These are phyloP conservation scores for Xenops minutus DNA, from an alignment of 2,797 vertebrate genomes.

Conservation along the genomic window DNA sequence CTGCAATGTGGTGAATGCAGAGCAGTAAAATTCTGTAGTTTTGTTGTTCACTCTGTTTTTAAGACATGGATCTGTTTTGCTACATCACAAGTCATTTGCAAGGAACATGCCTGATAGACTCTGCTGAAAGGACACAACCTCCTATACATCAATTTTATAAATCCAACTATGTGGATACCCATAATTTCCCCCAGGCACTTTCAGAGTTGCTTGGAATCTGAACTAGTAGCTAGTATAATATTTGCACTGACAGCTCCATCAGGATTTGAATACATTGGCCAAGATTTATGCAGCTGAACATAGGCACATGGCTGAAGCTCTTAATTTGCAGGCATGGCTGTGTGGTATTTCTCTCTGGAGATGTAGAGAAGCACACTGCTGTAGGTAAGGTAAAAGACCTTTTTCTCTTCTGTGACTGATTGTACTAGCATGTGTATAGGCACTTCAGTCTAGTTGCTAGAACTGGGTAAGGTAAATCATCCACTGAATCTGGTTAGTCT, in stretches of 20 bases:
- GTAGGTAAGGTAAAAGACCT: not conserved
- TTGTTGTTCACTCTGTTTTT: not conserved
- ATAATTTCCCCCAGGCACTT: not conserved
- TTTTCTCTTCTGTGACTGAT: not conserved
- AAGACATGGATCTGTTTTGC: not conserved
- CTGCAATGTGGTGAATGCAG: not conserved
- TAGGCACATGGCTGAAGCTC: not conserved
- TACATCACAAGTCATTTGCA: not conserved
- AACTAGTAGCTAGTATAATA: not conserved
- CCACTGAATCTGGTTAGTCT: not conserved
- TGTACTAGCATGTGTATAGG: not conserved
- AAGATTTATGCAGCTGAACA: not conserved
- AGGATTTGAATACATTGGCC: not conserved
- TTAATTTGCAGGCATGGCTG: not conserved
- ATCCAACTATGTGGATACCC: not conserved
- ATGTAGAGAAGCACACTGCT: not conserved
- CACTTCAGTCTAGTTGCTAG: not conserved
- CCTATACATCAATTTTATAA: not conserved
- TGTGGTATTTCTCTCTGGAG: not conserved
- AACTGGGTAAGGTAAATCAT: not conserved
- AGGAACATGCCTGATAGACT: not conserved
- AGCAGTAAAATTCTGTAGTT: not conserved
- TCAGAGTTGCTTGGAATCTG: not conserved
- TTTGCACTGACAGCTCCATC: not conserved
- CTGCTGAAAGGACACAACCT: not conserved